Evolutionary conservation across 1,140 invertebrate species (phyloP), one percentile per base, ranked within the genome.

Genomic region (Propsilocerus akamusi): DNA sequence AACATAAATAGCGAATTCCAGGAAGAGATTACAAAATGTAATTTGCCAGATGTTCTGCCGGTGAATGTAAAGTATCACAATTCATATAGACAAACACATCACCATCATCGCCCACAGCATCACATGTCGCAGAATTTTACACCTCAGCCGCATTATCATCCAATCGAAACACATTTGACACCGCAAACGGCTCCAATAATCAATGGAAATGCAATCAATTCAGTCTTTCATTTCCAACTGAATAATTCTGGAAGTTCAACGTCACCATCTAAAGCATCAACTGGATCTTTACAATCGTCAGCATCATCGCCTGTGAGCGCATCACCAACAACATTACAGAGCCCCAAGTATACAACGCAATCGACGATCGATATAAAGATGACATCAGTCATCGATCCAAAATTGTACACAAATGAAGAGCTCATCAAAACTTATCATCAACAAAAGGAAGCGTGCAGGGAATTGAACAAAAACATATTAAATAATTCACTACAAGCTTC

Each of bases 31-130:
- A 53, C 55, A 55, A 65, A 56, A 54, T 66, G 58, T 57, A 59
- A 65, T 52, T 54, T 72, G 50, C 71, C 71, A 8, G 71, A 72
- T 57, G 68, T 72, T 12, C 56, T 72, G 47, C 71, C 70, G 37
- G 55, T 70, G 47, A 70, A 70, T 26, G 71, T 0, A 72, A 72
- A 58, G 50, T 71, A 25, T 55, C 54, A 51, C 34, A 41, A 17
- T 20, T 41, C 34, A 17, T 41, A 41, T 41, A 14, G 34, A 17
- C 12, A 41, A 20, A 8, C 34, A 32, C 46, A 12, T 25, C 51
- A 51, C 58, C 60, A 22, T 53, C 54, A 22, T 59, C 59, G 26
- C 55, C 59, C 3, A 58, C 55, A 7, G n/a, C n/a, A n/a, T n/a
- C n/a, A n/a, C n/a, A n/a, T n/a, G n/a, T n/a, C n/a, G n/a, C n/a